A percentile compares a stretch with the other conserved stretches of the same genome.
These are phyloP conservation scores for Ophraella communa DNA, from an alignment of 2,888 invertebrate genomes.

Conservation along the genomic window DNA sequence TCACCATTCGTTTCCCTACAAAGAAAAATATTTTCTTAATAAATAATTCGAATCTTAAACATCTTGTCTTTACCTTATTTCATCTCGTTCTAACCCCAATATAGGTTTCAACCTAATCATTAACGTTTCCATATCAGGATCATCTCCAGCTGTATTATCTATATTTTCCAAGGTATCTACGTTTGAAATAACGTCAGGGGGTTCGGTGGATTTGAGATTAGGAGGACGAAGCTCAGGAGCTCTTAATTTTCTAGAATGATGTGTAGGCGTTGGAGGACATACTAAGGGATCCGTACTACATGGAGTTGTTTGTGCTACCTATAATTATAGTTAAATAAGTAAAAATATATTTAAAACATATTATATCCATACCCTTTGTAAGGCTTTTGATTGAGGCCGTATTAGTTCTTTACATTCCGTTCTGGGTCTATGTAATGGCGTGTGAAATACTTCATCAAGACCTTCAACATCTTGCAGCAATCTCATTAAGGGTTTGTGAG, in stretches of 20 bases:
- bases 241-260: conserved; percentile 76
- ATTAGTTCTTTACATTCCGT: conserved; percentile 44
- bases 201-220: conserved; percentile 60
- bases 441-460: conserved; percentile 36
- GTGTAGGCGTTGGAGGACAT: conserved; percentile 88
- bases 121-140: conserved; percentile 19
- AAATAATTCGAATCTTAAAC: neutral
- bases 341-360: conserved; percentile 28
- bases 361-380: conserved; percentile 65
- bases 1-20: conserved; percentile 53
- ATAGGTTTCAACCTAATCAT: conserved; percentile 22
- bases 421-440: conserved; percentile 44
- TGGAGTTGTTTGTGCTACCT: conserved; percentile 32
- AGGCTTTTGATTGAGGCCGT: conserved; percentile 69
- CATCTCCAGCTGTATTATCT: conserved; percentile 1
- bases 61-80: conserved; percentile 39
- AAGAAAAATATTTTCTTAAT: neutral
- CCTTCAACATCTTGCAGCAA: conserved; percentile 49
- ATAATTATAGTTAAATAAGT: too few relatives aligned
- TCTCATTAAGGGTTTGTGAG: conserved; percentile 74
- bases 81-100: conserved; percentile 12
- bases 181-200: conserved; percentile 34
- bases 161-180: conserved; percentile 9
- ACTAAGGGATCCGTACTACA: conserved; percentile 61
- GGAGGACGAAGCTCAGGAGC: conserved; percentile 59